These are phyloP conservation scores for Motacilla tschutschensis DNA, from an alignment of 2,113 vertebrate genomes.

Conservation along the genomic window DNA sequence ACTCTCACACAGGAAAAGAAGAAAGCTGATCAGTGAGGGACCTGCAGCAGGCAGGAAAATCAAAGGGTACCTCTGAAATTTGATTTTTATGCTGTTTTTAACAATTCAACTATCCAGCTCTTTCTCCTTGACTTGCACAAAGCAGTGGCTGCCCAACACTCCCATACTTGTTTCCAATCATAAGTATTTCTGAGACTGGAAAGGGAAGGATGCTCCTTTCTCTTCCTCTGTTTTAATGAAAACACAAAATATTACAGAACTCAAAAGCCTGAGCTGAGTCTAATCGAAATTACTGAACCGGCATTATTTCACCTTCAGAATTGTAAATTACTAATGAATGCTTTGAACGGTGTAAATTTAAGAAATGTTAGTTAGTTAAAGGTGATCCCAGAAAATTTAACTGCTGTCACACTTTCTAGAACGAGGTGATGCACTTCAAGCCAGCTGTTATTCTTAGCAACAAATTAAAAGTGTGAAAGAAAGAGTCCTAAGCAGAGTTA, in stretches of 20 bases:
- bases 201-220: neutral
- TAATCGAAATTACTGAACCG: neutral
- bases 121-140: neutral
- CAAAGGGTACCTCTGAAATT: neutral
- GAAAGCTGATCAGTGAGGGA: neutral
- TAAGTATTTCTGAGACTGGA: rapidly evolving
- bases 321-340: neutral
- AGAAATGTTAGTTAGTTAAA: neutral
- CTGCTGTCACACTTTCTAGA: neutral
- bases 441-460: neutral
- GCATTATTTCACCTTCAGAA: neutral
- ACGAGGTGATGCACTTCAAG: neutral
- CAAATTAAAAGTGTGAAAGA: neutral
- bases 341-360: neutral
- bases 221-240: rapidly evolving
- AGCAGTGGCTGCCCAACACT: neutral
- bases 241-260: neutral
- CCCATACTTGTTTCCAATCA: neutral
- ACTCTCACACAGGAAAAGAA: neutral
- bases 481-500: neutral
- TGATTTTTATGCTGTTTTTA: neutral
- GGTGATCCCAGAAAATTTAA: neutral
- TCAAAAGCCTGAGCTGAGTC: neutral
- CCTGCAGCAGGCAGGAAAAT: neutral
- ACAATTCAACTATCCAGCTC: neutral